Evolutionary conservation across 2,113 vertebrate genomes (phyloP), one percentile per base, ranked within the genome.

Genomic region (Alces alces): DNA sequence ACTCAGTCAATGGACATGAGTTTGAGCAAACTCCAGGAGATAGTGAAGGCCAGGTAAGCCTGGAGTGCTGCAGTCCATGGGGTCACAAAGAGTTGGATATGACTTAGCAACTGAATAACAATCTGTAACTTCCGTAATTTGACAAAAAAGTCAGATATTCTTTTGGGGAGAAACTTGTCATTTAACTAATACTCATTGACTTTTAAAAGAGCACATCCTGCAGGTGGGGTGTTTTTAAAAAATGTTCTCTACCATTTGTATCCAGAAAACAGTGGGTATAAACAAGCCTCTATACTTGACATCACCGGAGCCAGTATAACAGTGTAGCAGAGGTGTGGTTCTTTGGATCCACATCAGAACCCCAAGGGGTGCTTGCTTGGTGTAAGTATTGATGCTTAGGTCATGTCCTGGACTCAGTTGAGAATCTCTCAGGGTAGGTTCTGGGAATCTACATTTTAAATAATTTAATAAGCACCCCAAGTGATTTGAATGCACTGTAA

Each of bases 341-440:
- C 28, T 76, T 52, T 23, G 45, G 7, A 0, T 47, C 61, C 6
- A 11, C 36, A 5, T 23, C 43, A 6, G 61, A 61, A 21, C 14
- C 23, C 85, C 3, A 1, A 28, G 28, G 45, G 43, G 57, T 1
- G 1, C 55, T 57, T 1, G 0, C 79, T 57, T 14, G 5, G 30
- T 43, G 39, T n/a, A 54, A 80, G 27, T n/a, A 15, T 6, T 6
- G 16, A 84, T 23, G 57, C 61, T 30, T 27, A 28, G 82, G 57
- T 23, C 57, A 17, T 23, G 3, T 36, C 23, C 25, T 6, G 17
- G 54, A 36, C 45, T 50, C 28, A 55, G 61, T 33, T 54, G 28
- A 76, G 64, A 78, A 50, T 79, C 70, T 50, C 78, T 27, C 64
- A 7, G 39, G 9, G 27, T 64, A 19, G 50, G 16, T 57, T 86